Percentiles rank a stretch among this genome's conserved stretches.
These are phyloP conservation scores for Agrochola litura DNA, from an alignment of 2,888 invertebrate species.

Conservation along the genomic window DNA sequence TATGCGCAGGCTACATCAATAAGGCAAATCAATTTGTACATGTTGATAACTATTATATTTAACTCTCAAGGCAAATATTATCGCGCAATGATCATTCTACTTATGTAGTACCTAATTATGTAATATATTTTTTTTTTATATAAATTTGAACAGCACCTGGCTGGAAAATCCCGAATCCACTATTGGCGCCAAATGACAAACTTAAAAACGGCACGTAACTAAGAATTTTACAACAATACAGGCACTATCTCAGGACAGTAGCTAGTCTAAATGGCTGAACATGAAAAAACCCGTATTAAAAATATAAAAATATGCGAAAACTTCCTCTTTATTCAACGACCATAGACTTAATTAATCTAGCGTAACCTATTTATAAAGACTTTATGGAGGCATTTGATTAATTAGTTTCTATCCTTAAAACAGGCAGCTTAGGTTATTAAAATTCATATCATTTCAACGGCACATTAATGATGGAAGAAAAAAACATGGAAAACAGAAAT, in stretches of 20 bases:
- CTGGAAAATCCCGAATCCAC: neutral
- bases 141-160: conserved; percentile 4
- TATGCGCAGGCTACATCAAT: neutral
- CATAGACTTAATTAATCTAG: conserved; percentile 45
- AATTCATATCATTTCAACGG: conserved; percentile 4
- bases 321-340: conserved; percentile 42
- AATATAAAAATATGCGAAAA: conserved; percentile 48
- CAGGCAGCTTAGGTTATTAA: conserved; percentile 17
- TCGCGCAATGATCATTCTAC: neutral
- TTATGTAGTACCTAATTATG: neutral
- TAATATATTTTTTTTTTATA: neutral
- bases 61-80: conserved; percentile 16
- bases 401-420: conserved; percentile 7
- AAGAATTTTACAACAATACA: neutral
- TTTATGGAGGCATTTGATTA: conserved; percentile 12
- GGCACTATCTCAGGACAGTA: conserved; percentile 1
- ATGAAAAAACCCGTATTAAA: conserved; percentile 55
- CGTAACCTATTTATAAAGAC: conserved; percentile 39
- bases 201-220: neutral
- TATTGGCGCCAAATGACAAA: conserved; percentile 20
- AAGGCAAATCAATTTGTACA: conserved; percentile 40
- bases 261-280: conserved; percentile 22
- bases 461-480: conserved; percentile 19
- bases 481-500: neutral
- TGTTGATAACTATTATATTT: neutral